A percentile compares a stretch with the other conserved stretches of the same genome.
Evolutionary conservation across 2,797 vertebrate genomes (phyloP).

Genomic region (Garrulus glandarius): DNA sequence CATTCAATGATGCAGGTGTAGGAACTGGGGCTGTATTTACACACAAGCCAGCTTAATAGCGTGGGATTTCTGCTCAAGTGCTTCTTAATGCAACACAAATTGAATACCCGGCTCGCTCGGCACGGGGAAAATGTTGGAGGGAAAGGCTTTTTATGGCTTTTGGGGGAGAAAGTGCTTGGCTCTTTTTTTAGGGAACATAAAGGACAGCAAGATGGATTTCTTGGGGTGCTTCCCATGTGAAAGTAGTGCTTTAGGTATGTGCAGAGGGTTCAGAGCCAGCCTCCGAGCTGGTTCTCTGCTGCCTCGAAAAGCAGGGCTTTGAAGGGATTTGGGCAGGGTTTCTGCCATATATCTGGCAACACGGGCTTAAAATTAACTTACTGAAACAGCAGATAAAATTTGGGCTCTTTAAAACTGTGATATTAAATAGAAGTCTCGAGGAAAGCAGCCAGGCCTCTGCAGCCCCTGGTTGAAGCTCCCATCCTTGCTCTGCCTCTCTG

Average conservation of each 20-base stretch:
- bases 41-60: background rate
- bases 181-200: background rate
- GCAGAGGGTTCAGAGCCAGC: background rate
- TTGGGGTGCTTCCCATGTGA: background rate
- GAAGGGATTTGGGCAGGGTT: background rate
- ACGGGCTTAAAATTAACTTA: background rate
- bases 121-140: background rate
- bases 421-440: background rate
- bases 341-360: background rate
- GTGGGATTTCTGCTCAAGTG: slow-evolving; percentile 47
- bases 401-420: background rate
- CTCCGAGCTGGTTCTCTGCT: background rate
- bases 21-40: background rate
- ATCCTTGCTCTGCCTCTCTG: background rate
- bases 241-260: slow-evolving; percentile 1
- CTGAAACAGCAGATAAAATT: background rate
- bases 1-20: slow-evolving; percentile 40
- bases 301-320: background rate
- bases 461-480: background rate
- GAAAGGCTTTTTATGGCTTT: background rate
- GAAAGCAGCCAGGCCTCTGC: background rate
- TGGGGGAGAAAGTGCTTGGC: background rate
- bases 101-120: background rate
- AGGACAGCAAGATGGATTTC: slow-evolving; percentile 33
- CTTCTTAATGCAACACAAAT: slow-evolving; percentile 44